Conservation (phyloP, 2,797 vertebrate genomes). For the Oryzias sinensis region DNA sequence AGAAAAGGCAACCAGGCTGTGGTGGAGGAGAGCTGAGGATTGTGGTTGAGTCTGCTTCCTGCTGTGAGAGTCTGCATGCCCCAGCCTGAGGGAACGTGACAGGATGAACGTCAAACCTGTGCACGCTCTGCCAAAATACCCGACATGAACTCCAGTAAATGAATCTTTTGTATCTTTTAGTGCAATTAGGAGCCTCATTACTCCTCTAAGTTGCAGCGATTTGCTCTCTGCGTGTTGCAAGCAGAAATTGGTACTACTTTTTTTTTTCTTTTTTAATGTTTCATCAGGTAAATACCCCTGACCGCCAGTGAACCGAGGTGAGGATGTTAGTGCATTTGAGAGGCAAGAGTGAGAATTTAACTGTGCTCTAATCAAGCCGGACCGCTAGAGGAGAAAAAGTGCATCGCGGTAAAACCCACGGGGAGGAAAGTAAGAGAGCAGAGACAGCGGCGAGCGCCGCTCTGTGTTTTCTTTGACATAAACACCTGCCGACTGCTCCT, state of each 20-base stretch:
- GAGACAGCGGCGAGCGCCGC: slow-evolving; percentile 36
- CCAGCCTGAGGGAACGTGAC: slow-evolving; percentile 23
- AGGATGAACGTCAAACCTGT: slow-evolving; percentile 27
- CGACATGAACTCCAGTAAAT: slow-evolving; percentile 34
- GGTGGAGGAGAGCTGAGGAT: background rate
- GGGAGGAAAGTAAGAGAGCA: slow-evolving; percentile 59
- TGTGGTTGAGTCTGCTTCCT: slow-evolving; percentile 14
- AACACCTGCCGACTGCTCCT: slow-evolving; percentile 76
- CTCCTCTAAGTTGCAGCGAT: slow-evolving; percentile 27
- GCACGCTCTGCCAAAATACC: slow-evolving; percentile 16
- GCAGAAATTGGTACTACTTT: slow-evolving; percentile 12
- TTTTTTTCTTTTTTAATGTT: slow-evolving; percentile 17
- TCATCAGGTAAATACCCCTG: slow-evolving; percentile 3
- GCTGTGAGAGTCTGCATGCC: slow-evolving; percentile 31
- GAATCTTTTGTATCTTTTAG: slow-evolving; percentile 42
- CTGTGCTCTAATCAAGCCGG: slow-evolving; percentile 52
- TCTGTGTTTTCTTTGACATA: slow-evolving; percentile 63
- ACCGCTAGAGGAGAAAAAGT: slow-evolving; percentile 48
- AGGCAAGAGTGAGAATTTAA: slow-evolving; percentile 21
- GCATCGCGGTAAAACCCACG: slow-evolving; percentile 30
- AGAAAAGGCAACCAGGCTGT: slow-evolving; percentile 10
- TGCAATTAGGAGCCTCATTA: slow-evolving; percentile 41
- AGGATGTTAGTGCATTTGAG: slow-evolving; percentile 4
- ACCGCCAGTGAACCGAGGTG: slow-evolving; percentile 6
- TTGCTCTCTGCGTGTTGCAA: slow-evolving; percentile 12